Base-by-base conservation (phyloP, 2,888 invertebrate species). In the Trichogramma evanescens region DNA sequence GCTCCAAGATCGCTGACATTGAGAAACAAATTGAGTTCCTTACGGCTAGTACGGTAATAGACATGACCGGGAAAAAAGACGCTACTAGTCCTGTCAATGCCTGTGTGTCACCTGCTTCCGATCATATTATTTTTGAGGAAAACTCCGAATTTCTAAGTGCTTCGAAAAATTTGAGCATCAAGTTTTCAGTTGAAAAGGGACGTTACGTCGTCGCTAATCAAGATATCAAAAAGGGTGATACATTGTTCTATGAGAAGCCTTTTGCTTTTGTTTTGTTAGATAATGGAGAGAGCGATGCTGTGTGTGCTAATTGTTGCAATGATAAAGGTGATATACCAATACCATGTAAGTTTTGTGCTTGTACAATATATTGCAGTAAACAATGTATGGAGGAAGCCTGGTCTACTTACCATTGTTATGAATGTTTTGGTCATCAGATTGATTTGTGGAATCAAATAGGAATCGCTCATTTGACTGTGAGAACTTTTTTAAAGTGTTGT, bases 221-320 rank as follows among this genome's bases (percentile, higher is more conserved):
- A 62, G 74, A 79, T 43, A 80, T 89, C 4, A 75, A 79, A 6
- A 80, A 83, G 52, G 91, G 91, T 0, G 88, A 91, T 67, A 80
- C 89, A 0, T 76, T 96, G 46, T 89, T 93, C 74, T 82, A 86
- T 0, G 95, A 95, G 75, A 84, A 86, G 68, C 89, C 95, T 0
- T 89, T 88, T 74, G 85, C 90, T 1, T 89, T 90, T 76, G 89
- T 93, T 3, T 82, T 85, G 64, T 74, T 87, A 7, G 82, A 84
- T 61, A 73, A 80, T 68, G 78, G 79, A 63, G 72, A 77, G 41
- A 77, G 80, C 67, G 76, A 83, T 72, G 68, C 71, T 10, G 76
- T 82, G 49, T 95, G 95, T 73, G 88, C 89, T 68, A 82, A 87
- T 68, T 95, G 95, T 77, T 88, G 87, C 67, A 75, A 79, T 40